A percentile compares a stretch with the other conserved stretches of the same genome.
Evolutionary conservation across 2,888 invertebrate species (phyloP).

Genomic region (Trachelus troglodyta): DNA sequence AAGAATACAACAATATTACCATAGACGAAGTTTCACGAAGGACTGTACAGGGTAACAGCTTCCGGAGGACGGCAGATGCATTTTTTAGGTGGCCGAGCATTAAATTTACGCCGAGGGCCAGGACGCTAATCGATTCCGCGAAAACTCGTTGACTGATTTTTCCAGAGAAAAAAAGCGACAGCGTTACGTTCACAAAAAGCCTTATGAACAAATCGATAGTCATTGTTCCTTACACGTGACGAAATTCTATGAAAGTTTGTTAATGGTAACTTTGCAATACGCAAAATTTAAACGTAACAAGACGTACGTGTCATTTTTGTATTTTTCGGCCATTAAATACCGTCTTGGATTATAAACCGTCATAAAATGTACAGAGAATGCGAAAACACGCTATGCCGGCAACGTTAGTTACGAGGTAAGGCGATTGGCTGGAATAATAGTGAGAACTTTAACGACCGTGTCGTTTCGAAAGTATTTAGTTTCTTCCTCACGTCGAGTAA

Average conservation of each 20-base stretch:
- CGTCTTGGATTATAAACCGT: background rate
- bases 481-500: background rate
- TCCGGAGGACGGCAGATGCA: slow-evolving; percentile 25
- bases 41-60: slow-evolving; percentile 22
- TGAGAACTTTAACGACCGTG: background rate
- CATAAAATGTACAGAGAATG: background rate
- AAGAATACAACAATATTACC: background rate
- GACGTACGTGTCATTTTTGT: too few species aligned
- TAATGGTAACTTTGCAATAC: background rate
- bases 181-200: slow-evolving; percentile 32
- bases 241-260: background rate
- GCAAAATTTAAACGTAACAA: background rate
- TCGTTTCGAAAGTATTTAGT: too few species aligned
- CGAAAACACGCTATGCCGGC: background rate
- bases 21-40: background rate
- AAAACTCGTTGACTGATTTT: slow-evolving; percentile 34
- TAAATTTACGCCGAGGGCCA: slow-evolving; percentile 27
- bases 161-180: slow-evolving; percentile 30
- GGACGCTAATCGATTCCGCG: slow-evolving; percentile 34
- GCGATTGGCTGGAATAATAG: background rate
- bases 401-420: background rate
- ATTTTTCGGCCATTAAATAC: background rate
- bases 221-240: too few species aligned
- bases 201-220: slow-evolving; percentile 39
- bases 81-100: slow-evolving; percentile 26